Conservation (phyloP, 1,140 invertebrate species). For the Cherax quadricarinatus region DNA sequence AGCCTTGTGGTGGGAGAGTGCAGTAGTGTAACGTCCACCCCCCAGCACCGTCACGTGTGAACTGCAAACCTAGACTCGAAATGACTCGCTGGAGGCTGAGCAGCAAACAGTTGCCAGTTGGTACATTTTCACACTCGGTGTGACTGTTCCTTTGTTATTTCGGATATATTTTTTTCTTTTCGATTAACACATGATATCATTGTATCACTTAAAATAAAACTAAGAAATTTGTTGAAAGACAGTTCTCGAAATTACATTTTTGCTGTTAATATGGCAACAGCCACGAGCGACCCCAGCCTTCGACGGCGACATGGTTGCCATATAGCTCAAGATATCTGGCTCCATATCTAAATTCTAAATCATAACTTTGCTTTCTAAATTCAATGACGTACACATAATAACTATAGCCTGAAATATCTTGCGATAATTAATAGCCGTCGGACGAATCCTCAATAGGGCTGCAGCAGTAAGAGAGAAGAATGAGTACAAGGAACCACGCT, state of each 20-base stretch:
- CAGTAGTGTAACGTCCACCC: constrained; percentile 1
- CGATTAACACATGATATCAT: background rate
- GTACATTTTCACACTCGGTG: background rate
- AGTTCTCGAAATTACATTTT: background rate
- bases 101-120: constrained; percentile 14
- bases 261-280: constrained; percentile 4
- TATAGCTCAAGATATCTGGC: constrained; percentile 1
- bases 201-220: background rate
- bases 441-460: background rate
- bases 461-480: background rate
- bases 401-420: background rate
- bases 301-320: constrained; percentile 1
- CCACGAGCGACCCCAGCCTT: constrained; percentile 32
- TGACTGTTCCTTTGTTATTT: background rate
- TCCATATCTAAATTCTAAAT: background rate
- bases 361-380: background rate
- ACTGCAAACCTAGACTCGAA: constrained; percentile 41
- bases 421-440: background rate
- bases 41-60: constrained; percentile 39
- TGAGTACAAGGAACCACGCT: background rate
- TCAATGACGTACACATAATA: background rate
- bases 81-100: constrained; percentile 40
- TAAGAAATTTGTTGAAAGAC: background rate
- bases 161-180: background rate
- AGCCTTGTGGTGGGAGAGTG: constrained; percentile 22